A percentile compares a stretch with the other conserved stretches of the same genome.
These are phyloP conservation scores for Peromyscus eremicus DNA, from an alignment of 2,797 vertebrate species.

Conservation along the genomic window DNA sequence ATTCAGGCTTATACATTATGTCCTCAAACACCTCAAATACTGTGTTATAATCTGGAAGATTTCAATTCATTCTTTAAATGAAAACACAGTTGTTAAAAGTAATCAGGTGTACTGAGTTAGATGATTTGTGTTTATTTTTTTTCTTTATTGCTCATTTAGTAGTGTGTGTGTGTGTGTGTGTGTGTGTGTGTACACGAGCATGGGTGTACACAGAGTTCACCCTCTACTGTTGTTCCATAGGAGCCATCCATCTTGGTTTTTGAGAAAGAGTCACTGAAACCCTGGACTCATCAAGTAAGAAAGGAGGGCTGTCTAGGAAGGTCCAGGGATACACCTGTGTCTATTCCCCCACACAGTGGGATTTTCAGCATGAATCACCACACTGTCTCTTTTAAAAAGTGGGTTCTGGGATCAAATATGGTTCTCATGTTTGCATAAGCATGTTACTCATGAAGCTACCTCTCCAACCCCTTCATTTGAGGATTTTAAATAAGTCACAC, in stretches of 20 bases:
- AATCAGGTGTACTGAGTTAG: not conserved
- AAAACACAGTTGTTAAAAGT: not conserved
- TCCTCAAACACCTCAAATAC: not conserved
- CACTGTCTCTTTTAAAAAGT: not conserved
- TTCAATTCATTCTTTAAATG: not conserved
- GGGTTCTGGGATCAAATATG: not conserved
- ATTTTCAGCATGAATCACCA: not conserved
- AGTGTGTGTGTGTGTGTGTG: not conserved
- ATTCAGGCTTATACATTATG: not conserved
- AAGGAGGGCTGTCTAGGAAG: not conserved
- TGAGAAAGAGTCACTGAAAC: not conserved
- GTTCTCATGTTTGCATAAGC: not conserved
- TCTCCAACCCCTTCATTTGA: not conserved
- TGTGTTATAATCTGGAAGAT: not conserved
- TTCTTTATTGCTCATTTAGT: not conserved
- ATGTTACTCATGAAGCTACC: not conserved
- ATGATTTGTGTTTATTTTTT: not conserved
- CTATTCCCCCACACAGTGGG: not conserved
- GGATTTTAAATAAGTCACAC: not conserved
- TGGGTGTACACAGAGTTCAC: not conserved
- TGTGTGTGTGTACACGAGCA: not conserved
- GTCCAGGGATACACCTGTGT: too few relatives aligned
- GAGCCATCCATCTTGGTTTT: not conserved
- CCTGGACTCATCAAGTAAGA: not conserved
- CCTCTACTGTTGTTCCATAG: not conserved